Percentiles rank a stretch among this genome's conserved stretches.
phyloP scores from a whole-genome alignment of 2,113 vertebrate species.

The Mola mola region DNA sequence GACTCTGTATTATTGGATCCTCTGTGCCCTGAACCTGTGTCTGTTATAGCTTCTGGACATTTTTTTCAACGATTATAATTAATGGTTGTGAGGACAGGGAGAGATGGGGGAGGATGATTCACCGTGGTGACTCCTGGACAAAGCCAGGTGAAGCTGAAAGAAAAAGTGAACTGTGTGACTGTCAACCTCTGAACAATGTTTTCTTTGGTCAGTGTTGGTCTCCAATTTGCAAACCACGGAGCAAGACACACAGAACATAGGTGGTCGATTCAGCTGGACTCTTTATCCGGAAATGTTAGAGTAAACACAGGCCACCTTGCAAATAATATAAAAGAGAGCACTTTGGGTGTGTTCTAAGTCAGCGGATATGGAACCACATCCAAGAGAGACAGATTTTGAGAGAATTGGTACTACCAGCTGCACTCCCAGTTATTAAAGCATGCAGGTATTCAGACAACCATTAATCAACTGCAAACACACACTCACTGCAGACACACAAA shows the following conservation, averaged over 20 bases:
- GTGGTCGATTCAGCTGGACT: constrained; percentile 22
- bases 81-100: constrained; percentile 20
- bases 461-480: constrained; percentile 2
- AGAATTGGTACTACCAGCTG: constrained; percentile 30
- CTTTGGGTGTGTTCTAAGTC: neutral
- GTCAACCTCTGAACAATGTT: constrained; percentile 33
- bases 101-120: too few relatives aligned
- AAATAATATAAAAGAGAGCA: constrained; percentile 5
- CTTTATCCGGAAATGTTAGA: constrained; percentile 10
- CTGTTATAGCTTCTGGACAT: neutral
- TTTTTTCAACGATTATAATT: constrained; percentile 7
- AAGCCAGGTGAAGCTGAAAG: too few relatives aligned
- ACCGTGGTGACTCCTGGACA: too few relatives aligned
- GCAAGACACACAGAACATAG: constrained; percentile 38
- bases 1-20: too few relatives aligned
- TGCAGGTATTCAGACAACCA: neutral
- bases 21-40: too few relatives aligned
- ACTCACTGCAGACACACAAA: neutral
- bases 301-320: constrained; percentile 21
- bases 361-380: neutral
- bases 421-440: neutral
- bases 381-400: constrained; percentile 13
- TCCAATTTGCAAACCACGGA: constrained; percentile 23
- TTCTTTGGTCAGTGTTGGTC: constrained; percentile 36
- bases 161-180: constrained; percentile 19